Evolutionary conservation across 2,113 vertebrate species (phyloP).

Genomic region (Nyctibius bracteatus): DNA sequence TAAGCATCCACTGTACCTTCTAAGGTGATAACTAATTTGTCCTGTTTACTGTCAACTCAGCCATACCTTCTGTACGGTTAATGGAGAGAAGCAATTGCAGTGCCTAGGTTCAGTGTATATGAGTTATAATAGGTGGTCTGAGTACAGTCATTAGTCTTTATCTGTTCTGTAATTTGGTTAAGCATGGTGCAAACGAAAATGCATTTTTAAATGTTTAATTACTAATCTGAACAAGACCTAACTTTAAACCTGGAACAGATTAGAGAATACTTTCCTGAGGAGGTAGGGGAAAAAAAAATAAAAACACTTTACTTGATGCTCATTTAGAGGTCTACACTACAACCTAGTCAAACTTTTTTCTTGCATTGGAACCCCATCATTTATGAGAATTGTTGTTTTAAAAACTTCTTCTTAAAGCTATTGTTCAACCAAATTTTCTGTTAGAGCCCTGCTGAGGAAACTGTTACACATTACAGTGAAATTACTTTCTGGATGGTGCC

Average conservation of each 20-base stretch:
- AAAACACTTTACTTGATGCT: not conserved
- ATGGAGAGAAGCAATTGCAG: not conserved
- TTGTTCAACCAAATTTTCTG: not conserved
- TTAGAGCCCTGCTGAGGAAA: not conserved
- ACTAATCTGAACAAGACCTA: not conserved
- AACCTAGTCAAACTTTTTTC: not conserved
- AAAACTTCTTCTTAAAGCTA: not conserved
- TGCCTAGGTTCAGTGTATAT: not conserved
- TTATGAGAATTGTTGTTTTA: not conserved
- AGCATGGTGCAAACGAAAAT: not conserved
- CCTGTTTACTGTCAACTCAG: not conserved
- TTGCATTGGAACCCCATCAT: not conserved
- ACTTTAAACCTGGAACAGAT: not conserved
- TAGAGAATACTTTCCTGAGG: not conserved
- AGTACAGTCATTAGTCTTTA: not conserved
- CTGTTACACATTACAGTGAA: not conserved
- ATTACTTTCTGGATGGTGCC: not conserved
- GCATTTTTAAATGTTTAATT: not conserved
- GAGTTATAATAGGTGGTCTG: not conserved
- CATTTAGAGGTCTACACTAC: not conserved
- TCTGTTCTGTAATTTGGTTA: not conserved
- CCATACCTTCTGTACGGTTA: not conserved
- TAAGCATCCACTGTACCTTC: not conserved
- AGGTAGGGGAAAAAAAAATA: accelerated
- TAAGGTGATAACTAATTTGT: not conserved